These are phyloP conservation scores for Vidua macroura DNA, from an alignment of 2,113 vertebrate genomes.

Conservation along the genomic window DNA sequence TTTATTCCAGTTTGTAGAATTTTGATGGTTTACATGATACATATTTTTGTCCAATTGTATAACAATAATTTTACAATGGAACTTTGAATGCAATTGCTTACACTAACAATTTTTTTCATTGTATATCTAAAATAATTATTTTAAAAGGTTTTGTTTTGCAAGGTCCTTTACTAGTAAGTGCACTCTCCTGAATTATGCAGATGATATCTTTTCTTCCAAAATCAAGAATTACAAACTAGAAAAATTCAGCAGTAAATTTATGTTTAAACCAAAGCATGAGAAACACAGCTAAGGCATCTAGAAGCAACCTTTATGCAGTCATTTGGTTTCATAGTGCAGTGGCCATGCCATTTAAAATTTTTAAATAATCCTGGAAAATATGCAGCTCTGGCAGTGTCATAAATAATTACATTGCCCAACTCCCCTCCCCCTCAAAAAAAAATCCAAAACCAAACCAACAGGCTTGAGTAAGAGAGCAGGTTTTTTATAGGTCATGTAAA, in stretches of 20 bases:
- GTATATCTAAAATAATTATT: not conserved
- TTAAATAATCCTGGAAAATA: not conserved
- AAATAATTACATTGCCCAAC: not conserved
- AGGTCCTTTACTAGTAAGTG: not conserved
- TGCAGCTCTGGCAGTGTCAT: not conserved
- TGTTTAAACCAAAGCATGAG: not conserved
- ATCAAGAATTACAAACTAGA: not conserved
- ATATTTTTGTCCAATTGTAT: not conserved
- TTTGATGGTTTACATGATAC: not conserved
- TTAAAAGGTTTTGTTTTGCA: not conserved
- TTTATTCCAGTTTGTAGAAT: not conserved
- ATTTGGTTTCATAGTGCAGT: not conserved
- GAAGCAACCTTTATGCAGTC: not conserved
- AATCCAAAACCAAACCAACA: not conserved
- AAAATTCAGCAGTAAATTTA: not conserved
- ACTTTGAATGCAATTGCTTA: not conserved
- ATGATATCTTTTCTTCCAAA: not conserved
- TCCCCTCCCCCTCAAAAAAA: accelerated
- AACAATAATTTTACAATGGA: not conserved
- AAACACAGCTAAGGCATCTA: not conserved
- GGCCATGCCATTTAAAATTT: not conserved
- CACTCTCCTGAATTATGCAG: not conserved
- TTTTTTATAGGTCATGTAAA: not conserved
- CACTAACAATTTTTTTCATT: not conserved
- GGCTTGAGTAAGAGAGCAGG: not conserved